These are phyloP conservation scores for Phacellophora camtschatica DNA, from an alignment of 30 jellyfish, hydroid and myxozoan species.

Conservation along the genomic window DNA sequence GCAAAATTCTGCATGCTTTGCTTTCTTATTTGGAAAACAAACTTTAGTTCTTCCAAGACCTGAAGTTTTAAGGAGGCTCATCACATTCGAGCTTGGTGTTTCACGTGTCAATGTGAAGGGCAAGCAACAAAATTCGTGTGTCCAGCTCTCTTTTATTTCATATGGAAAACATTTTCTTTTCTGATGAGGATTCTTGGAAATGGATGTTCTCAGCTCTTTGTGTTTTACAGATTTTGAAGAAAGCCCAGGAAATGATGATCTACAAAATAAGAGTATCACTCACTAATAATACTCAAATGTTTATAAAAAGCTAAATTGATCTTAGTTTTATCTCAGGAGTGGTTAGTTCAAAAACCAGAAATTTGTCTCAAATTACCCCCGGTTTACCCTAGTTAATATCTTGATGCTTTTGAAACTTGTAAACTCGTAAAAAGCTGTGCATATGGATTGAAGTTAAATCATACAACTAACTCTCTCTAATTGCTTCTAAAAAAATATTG, in stretches of 20 bases:
- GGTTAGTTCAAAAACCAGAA: no score
- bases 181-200: background rate
- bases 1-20: background rate
- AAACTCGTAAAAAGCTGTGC: no score
- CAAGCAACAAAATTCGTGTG: background rate
- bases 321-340: no score
- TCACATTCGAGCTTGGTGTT: background rate
- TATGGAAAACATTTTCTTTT: background rate
- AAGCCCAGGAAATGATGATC: background rate
- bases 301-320: no score
- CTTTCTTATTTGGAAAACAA: background rate
- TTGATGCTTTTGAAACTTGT: no score
- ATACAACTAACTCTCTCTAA: no score
- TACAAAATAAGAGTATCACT: no score
- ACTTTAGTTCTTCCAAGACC: background rate
- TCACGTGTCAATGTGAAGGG: background rate
- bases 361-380: no score
- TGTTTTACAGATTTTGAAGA: background rate
- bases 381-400: no score
- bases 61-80: background rate
- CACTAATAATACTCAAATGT: no score
- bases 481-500: no score
- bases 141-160: background rate
- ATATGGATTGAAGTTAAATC: no score
- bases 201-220: background rate